Evolutionary conservation across 2,797 vertebrate species (phyloP).

Genomic region (Yasuhikotakia modesta): DNA sequence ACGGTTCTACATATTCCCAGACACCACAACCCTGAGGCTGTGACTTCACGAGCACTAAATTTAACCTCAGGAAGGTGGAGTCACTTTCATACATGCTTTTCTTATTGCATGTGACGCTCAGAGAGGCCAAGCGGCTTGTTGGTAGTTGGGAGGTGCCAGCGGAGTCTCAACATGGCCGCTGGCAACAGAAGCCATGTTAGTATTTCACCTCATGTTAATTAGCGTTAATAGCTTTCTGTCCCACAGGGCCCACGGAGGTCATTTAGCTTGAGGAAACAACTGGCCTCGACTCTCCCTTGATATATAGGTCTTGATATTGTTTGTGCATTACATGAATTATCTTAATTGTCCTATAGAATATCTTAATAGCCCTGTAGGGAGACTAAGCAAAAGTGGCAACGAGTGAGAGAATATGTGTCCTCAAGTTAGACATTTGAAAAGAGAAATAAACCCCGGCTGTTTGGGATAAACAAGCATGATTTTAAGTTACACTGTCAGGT

Average conservation of each 20-base stretch:
- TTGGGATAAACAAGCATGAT: slow-evolving; percentile 57
- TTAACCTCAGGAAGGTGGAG: slow-evolving; percentile 37
- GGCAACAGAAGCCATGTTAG: slow-evolving; percentile 65
- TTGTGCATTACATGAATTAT: slow-evolving; percentile 67
- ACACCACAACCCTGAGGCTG: slow-evolving; percentile 39
- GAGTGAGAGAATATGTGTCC: slow-evolving; percentile 27
- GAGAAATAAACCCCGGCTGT: slow-evolving; percentile 46
- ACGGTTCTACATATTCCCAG: slow-evolving; percentile 46
- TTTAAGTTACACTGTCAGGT: slow-evolving; percentile 52
- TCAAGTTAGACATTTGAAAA: slow-evolving; percentile 39
- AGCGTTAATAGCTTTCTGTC: slow-evolving; percentile 69
- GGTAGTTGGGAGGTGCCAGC: slow-evolving; percentile 45
- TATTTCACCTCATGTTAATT: slow-evolving; percentile 69
- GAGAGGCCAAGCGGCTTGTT: slow-evolving; percentile 42
- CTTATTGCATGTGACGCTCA: slow-evolving; percentile 17
- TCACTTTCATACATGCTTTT: slow-evolving; percentile 28
- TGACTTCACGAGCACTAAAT: slow-evolving; percentile 41
- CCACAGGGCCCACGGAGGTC: slow-evolving; percentile 64
- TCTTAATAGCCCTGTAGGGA: slow-evolving; percentile 57
- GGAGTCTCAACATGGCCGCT: slow-evolving; percentile 59
- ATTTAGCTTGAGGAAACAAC: slow-evolving; percentile 68
- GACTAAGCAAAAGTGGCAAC: slow-evolving; percentile 7
- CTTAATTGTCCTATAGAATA: slow-evolving; percentile 64
- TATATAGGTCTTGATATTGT: slow-evolving; percentile 66
- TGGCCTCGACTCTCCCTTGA: slow-evolving; percentile 59